phyloP scores from a whole-genome alignment of 2,113 vertebrate species.

The Taurulus bubalis region DNA sequence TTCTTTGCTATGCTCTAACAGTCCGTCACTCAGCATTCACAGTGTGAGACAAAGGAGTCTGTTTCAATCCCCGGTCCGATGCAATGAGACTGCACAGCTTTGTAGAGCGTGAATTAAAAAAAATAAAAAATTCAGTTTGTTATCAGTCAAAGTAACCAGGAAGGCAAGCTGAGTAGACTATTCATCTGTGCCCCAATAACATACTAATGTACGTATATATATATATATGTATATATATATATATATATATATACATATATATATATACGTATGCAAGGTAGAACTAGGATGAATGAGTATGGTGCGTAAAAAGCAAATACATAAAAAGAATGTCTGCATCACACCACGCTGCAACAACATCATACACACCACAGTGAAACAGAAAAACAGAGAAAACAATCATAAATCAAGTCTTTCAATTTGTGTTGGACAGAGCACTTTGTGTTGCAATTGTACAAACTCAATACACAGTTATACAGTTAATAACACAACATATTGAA shows the following conservation, averaged over 20 bases:
- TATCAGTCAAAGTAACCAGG: constrained; percentile 17
- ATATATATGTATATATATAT: background rate
- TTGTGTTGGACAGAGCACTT: background rate
- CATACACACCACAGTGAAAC: background rate
- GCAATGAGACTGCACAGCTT: background rate
- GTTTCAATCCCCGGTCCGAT: constrained; percentile 26
- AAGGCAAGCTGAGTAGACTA: background rate
- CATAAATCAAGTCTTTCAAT: background rate
- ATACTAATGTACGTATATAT: constrained; percentile 13
- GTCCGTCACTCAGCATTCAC: constrained; percentile 52
- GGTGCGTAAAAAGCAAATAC: background rate
- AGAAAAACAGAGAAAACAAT: background rate
- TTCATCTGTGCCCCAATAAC: constrained; percentile 32
- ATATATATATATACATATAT: too few species aligned
- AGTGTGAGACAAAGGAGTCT: constrained; percentile 44
- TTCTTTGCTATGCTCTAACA: constrained; percentile 45
- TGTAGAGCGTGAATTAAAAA: background rate
- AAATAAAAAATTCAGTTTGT: too few species aligned
- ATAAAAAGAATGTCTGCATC: background rate
- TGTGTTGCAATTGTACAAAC: background rate
- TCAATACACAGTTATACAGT: background rate
- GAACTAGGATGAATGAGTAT: background rate
- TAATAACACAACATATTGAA: background rate
- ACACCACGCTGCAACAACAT: background rate
- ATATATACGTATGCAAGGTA: background rate